phyloP scores from a whole-genome alignment of 2,113 vertebrate genomes.

The Malurus cyaneus region DNA sequence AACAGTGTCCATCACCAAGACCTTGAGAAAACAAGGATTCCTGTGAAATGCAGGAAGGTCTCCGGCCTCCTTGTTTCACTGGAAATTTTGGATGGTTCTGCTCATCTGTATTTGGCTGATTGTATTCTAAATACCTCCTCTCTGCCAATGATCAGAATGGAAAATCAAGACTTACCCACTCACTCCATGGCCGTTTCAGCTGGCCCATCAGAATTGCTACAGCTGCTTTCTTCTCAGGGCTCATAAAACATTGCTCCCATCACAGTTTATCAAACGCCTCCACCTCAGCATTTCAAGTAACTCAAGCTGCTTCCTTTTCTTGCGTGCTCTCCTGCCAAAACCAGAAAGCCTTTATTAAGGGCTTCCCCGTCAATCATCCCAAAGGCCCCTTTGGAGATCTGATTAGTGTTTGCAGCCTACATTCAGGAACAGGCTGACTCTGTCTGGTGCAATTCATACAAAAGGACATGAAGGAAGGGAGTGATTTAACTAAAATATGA shows the following conservation, averaged over 20 bases:
- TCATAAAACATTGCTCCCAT: conserved; percentile 46
- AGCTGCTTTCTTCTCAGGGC: conserved; percentile 3
- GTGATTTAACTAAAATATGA: neutral
- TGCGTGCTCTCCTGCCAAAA: conserved; percentile 38
- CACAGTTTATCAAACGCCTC: conserved; percentile 45
- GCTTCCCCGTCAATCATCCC: conserved; percentile 37
- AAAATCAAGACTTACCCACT: neutral
- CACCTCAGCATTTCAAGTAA: conserved; percentile 55
- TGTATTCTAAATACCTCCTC: neutral
- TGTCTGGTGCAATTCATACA: neutral
- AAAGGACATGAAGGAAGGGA: neutral
- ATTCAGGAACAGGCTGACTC: neutral
- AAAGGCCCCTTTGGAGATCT: conserved; percentile 8
- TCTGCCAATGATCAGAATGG: neutral
- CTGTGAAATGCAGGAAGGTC: neutral
- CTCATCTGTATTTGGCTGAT: neutral
- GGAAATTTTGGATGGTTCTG: neutral
- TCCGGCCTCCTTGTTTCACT: neutral
- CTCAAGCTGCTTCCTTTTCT: conserved; percentile 54
- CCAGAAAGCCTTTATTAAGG: conserved; percentile 42
- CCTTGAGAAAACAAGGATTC: neutral
- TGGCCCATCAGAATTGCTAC: neutral
- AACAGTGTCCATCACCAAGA: neutral
- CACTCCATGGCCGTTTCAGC: neutral
- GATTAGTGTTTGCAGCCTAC: conserved; percentile 38